These are phyloP conservation scores for Nipponia nippon DNA, from an alignment of 2,113 vertebrate genomes.

Conservation along the genomic window DNA sequence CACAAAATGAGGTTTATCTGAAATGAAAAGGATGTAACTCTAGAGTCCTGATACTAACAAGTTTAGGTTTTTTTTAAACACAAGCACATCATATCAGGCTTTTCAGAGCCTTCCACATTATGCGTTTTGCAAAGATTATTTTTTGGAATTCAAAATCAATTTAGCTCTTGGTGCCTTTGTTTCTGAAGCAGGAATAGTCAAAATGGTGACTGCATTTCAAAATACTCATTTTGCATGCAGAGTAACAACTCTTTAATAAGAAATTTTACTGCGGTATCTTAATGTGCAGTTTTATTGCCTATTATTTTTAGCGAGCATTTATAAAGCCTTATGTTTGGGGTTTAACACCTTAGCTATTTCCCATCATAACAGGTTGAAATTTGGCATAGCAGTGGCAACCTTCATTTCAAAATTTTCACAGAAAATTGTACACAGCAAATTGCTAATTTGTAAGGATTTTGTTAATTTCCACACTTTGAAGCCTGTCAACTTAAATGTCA, in stretches of 20 bases:
- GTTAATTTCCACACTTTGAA: slow-evolving; percentile 30
- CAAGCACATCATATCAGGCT: not conserved
- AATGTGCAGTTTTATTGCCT: slow-evolving; percentile 43
- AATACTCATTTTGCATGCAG: slow-evolving; percentile 16
- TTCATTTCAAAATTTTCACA: slow-evolving; percentile 51
- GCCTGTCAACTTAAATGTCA: slow-evolving; percentile 53
- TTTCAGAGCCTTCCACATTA: not conserved
- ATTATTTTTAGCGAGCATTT: slow-evolving; percentile 64
- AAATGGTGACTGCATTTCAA: not conserved
- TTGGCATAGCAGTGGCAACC: slow-evolving; percentile 35
- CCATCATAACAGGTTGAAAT: slow-evolving; percentile 47
- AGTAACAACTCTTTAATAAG: slow-evolving; percentile 21
- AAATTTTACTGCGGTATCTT: slow-evolving; percentile 35
- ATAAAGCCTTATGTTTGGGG: slow-evolving; percentile 42
- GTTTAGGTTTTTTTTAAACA: not conserved
- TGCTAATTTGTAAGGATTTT: slow-evolving; percentile 54
- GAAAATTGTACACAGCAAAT: slow-evolving; percentile 47
- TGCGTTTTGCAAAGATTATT: not conserved
- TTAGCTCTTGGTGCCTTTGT: not conserved
- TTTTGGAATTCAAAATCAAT: not conserved
- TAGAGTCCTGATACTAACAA: not conserved
- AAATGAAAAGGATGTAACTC: not conserved
- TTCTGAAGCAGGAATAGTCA: not conserved
- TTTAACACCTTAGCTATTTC: slow-evolving; percentile 54
- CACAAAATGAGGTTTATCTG: not conserved